Evolutionary conservation across 1,140 invertebrate genomes (phyloP), one percentile per base, ranked within the genome.

Genomic region (Temnothorax longispinosus): DNA sequence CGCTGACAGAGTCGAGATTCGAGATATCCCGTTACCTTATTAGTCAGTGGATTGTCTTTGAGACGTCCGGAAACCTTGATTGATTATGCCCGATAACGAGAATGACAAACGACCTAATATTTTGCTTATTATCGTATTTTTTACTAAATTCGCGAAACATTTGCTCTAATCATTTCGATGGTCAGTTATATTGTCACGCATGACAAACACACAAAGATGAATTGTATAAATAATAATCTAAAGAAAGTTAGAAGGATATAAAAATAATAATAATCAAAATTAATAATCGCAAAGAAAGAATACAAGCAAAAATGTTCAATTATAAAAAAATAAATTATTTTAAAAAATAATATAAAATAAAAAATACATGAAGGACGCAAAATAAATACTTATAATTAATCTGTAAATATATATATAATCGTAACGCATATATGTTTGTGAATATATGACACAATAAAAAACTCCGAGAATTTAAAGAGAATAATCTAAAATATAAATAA

Each of bases 51-150:
- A 32, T 44, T 82, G 54, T 21, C 41, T 58, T 35, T 10, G 41
- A 58, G 13, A 81, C 4, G 38, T 72, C 52, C 18, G 10, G 15
- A 13, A 54, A 62, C 0, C 41, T 74, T 60, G 54, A 80, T 80
- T 13, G 62, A 80, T 80, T 11, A n/a, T 32, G 13, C 2, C 7
- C 47, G 27, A 64, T 78, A 64, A 77, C 21, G 41, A 47, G 21
- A 62, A 41, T 80, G 62, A 75, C 54, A 62, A 75, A 84, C n/a
- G 41, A 60, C 10, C 4, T 84, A 58, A 75, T 62, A 21, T 15
- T 69, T 50, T 27, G 5, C 44, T 69, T 8, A 67, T 67, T 67
- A 44, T 50, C 41, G 15, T 69, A 47, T 15, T 50, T 47, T 27
- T 18, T 69, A 69, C 1, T 60, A 15, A 82, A 35, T 21, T 50